phyloP scores from a whole-genome alignment of 2,888 invertebrate species.

The Hydrotaea cyrtoneurina region DNA sequence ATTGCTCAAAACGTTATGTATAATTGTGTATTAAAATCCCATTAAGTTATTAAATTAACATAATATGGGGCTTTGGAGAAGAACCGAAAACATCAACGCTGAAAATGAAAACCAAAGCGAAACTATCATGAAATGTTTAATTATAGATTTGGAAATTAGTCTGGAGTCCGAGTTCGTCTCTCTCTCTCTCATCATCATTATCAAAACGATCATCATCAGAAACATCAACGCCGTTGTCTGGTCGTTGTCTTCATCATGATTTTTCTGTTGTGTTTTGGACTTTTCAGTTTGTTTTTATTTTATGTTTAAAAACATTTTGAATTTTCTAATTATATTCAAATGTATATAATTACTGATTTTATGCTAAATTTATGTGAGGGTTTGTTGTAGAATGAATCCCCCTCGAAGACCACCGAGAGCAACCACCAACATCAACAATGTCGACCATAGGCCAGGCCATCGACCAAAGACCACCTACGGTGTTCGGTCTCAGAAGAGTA shows the following conservation, averaged over 20 bases:
- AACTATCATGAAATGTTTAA: constrained; percentile 44
- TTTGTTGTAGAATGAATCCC: constrained; percentile 33
- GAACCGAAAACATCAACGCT: background rate
- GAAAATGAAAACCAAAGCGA: constrained; percentile 39
- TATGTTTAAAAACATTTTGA: constrained; percentile 33
- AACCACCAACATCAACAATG: background rate
- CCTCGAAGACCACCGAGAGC: background rate
- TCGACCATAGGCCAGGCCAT: background rate
- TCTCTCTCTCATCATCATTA: background rate
- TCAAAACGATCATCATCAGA: constrained; percentile 14
- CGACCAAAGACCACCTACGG: constrained; percentile 62
- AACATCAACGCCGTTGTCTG: background rate
- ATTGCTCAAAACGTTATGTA: constrained; percentile 30
- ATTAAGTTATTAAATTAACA: constrained; percentile 67
- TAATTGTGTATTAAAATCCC: constrained; percentile 61
- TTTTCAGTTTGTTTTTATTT: constrained; percentile 20
- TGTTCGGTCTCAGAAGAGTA: constrained; percentile 26
- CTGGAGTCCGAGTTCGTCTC: background rate
- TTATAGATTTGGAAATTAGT: constrained; percentile 56
- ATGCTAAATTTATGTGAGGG: constrained; percentile 47
- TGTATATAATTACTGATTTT: constrained; percentile 64
- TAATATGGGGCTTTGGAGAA: constrained; percentile 36
- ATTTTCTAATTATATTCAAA: constrained; percentile 59
- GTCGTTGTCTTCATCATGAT: background rate
- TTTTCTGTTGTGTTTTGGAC: background rate